Conservation (phyloP, 2,113 vertebrate species). For the Eleginops maclovinus region DNA sequence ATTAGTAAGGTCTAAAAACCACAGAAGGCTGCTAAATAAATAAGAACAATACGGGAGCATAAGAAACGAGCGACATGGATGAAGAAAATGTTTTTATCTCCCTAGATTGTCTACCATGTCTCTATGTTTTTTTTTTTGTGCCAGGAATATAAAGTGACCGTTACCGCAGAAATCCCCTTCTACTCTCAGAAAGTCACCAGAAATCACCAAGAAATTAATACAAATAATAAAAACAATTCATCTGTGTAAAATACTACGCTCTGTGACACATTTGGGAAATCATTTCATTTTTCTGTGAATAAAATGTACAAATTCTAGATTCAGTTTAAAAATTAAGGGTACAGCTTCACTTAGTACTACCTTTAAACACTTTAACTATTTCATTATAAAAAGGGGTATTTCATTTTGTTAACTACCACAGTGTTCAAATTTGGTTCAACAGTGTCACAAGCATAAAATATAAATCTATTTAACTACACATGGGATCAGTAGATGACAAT, state of each 20-base stretch:
- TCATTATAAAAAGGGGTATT: conserved; percentile 5
- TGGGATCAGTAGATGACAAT: conserved; percentile 10
- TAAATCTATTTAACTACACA: conserved; percentile 11
- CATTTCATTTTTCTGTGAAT: conserved; percentile 23
- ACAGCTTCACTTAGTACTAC: conserved; percentile 18
- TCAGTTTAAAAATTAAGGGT: conserved; percentile 21
- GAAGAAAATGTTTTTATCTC: conserved; percentile 63
- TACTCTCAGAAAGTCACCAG: conserved; percentile 33
- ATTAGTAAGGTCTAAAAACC: conserved; percentile 84
- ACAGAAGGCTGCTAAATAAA: conserved; percentile 86
- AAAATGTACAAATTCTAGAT: conserved; percentile 20
- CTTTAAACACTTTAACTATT: neutral
- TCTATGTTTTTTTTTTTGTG: conserved; percentile 18
- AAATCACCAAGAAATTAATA: conserved; percentile 44
- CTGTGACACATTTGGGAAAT: conserved; percentile 34
- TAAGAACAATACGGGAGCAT: conserved; percentile 84
- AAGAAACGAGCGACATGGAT: conserved; percentile 67
- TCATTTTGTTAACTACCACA: conserved; percentile 37
- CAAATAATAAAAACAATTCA: conserved; percentile 45
- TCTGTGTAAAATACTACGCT: conserved; percentile 41
- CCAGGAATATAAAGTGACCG: conserved; percentile 63
- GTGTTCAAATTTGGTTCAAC: conserved; percentile 39
- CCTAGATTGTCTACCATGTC: conserved; percentile 75
- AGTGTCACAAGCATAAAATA: conserved; percentile 15
- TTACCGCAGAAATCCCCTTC: conserved; percentile 25